Evolutionary conservation across 2,797 vertebrate species (phyloP).

Genomic region (Dicrostonyx torquatus): DNA sequence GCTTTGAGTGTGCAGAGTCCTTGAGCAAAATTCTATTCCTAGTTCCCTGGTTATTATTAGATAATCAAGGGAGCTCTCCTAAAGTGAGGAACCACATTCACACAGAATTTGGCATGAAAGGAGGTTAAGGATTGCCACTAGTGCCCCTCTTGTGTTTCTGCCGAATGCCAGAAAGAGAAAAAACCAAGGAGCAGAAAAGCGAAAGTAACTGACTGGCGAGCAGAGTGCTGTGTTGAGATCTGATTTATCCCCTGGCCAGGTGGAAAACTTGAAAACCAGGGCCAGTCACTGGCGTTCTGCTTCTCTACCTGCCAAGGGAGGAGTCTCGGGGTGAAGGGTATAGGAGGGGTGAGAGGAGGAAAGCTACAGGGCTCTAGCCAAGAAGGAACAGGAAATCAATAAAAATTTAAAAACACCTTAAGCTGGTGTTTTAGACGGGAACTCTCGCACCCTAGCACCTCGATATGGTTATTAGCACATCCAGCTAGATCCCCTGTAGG

Average conservation of each 20-base stretch:
- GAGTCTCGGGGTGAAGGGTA: conserved; percentile 19
- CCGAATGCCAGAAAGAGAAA: neutral
- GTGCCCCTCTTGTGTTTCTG: neutral
- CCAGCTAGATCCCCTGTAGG: neutral
- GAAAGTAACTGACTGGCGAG: conserved; percentile 66
- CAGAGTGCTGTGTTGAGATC: neutral
- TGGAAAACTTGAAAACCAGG: conserved; percentile 43
- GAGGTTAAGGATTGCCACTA: conserved; percentile 9
- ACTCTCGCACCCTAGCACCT: conserved; percentile 18
- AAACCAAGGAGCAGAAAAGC: conserved; percentile 40
- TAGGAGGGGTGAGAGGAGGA: neutral
- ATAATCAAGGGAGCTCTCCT: conserved; percentile 46
- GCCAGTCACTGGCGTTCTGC: neutral
- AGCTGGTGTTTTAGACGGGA: neutral
- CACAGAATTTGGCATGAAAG: conserved; percentile 42
- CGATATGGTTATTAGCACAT: neutral
- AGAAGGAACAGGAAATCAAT: conserved; percentile 65
- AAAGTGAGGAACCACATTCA: conserved; percentile 29
- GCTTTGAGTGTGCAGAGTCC: conserved; percentile 13
- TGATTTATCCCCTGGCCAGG: conserved; percentile 8
- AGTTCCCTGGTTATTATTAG: conserved; percentile 74
- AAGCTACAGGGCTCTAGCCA: neutral
- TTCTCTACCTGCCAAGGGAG: neutral
- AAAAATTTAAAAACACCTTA: conserved; percentile 57
- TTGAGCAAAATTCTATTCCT: conserved; percentile 71